phyloP scores from a whole-genome alignment of 2,113 vertebrate genomes.

The Phyllostomus discolor region DNA sequence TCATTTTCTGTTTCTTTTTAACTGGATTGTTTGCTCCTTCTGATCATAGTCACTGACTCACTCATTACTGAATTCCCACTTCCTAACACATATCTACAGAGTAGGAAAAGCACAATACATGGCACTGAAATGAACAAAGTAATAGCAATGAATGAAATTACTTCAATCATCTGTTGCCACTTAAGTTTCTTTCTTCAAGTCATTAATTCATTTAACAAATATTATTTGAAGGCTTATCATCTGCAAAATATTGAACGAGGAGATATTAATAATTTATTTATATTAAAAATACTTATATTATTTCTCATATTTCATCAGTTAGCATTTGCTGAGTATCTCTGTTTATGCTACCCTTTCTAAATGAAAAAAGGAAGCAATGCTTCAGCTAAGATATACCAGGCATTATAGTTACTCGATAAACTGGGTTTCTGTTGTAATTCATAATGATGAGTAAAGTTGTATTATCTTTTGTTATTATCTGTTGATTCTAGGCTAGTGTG shows the following conservation, averaged over 20 bases:
- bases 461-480: not conserved
- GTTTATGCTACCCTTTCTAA: not conserved
- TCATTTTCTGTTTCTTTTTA: too few relatives aligned
- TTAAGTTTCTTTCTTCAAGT: not conserved
- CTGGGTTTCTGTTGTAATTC: not conserved
- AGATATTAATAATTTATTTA: not conserved
- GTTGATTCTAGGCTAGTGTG: not conserved
- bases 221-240: not conserved
- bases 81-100: not conserved
- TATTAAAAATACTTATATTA: not conserved
- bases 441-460: not conserved
- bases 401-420: not conserved
- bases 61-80: not conserved
- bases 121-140: not conserved
- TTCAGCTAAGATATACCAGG: not conserved
- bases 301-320: not conserved
- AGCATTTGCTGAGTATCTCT: not conserved
- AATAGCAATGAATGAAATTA: not conserved
- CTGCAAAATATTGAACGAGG: not conserved
- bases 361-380: not conserved
- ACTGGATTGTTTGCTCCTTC: not conserved
- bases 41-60: not conserved
- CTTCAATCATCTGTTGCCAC: not conserved
- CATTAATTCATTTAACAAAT: conserved; percentile 6
- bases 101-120: not conserved